phyloP scores from a whole-genome alignment of 2,797 vertebrate species.

The Stomatorhinus walkeri region DNA sequence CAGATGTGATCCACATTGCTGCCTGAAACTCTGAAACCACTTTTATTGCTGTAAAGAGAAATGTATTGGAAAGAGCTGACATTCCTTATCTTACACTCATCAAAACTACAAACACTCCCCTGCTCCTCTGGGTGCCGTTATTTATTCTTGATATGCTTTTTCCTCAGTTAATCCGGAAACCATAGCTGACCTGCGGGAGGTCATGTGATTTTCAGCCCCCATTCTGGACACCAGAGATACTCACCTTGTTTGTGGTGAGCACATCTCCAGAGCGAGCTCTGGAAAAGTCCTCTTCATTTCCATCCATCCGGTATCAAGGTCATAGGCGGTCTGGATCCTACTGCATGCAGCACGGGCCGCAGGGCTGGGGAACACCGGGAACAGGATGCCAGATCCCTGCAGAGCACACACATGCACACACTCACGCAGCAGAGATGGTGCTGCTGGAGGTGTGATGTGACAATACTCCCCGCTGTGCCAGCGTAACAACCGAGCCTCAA shows the following conservation, averaged over 20 bases:
- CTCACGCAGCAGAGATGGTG: neutral
- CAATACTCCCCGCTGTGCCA: neutral
- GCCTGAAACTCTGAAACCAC: neutral
- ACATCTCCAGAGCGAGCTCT: neutral
- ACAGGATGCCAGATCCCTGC: neutral
- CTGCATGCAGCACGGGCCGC: neutral
- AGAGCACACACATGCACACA: neutral
- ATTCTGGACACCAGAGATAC: neutral
- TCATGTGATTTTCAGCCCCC: neutral
- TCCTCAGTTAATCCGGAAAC: neutral
- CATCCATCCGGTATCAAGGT: neutral
- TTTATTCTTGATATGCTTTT: neutral
- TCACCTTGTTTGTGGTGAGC: neutral
- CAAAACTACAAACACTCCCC: neutral
- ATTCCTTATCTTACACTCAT: neutral
- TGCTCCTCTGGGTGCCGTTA: neutral
- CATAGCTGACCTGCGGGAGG: neutral
- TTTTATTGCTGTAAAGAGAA: neutral
- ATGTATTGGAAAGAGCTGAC: neutral
- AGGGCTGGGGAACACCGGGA: neutral
- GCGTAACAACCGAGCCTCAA: neutral
- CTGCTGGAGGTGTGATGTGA: neutral
- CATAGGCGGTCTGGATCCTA: neutral
- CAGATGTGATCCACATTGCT: neutral
- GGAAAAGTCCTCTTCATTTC: neutral